Percentiles rank a stretch among this genome's conserved stretches.
These are phyloP conservation scores for Polypterus bichir DNA, from an alignment of 2,113 vertebrate genomes.

Conservation along the genomic window DNA sequence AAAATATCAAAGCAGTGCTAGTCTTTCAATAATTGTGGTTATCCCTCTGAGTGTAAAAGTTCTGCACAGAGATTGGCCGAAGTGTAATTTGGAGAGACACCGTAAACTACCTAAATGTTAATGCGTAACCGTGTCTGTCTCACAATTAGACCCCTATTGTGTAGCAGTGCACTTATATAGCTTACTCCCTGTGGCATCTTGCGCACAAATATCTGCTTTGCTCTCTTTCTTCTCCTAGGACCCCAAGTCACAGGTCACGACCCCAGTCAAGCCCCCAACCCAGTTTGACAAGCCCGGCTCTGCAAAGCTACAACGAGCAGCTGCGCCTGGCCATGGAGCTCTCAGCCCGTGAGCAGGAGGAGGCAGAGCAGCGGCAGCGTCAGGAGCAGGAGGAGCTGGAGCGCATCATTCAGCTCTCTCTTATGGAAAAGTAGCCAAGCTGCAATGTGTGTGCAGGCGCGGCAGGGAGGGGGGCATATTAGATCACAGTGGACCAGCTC, in stretches of 20 bases:
- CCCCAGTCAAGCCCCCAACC: conserved; percentile 33
- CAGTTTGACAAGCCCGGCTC: conserved; percentile 46
- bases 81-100: too few relatives aligned
- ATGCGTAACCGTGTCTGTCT: too few relatives aligned
- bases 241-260: conserved; percentile 62
- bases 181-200: too few relatives aligned
- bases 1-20: too few relatives aligned
- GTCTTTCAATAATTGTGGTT: too few relatives aligned
- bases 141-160: too few relatives aligned
- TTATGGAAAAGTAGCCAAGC: conserved; percentile 72
- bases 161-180: too few relatives aligned
- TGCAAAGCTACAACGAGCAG: conserved; percentile 77
- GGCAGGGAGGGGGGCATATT: too few relatives aligned
- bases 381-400: conserved; percentile 84
- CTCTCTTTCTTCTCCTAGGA: conserved; percentile 44
- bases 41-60: too few relatives aligned
- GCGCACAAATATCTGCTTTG: too few relatives aligned
- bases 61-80: too few relatives aligned
- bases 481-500: not conserved
- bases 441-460: not conserved
- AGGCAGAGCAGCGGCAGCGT: conserved; percentile 58
- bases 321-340: conserved; percentile 87
- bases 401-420: conserved; percentile 82
- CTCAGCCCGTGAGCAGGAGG: conserved; percentile 78
- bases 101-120: too few relatives aligned